A percentile compares a stretch with the other conserved stretches of the same genome.
phyloP scores from a whole-genome alignment of 2,113 vertebrate species.

The Cathartes aura region DNA sequence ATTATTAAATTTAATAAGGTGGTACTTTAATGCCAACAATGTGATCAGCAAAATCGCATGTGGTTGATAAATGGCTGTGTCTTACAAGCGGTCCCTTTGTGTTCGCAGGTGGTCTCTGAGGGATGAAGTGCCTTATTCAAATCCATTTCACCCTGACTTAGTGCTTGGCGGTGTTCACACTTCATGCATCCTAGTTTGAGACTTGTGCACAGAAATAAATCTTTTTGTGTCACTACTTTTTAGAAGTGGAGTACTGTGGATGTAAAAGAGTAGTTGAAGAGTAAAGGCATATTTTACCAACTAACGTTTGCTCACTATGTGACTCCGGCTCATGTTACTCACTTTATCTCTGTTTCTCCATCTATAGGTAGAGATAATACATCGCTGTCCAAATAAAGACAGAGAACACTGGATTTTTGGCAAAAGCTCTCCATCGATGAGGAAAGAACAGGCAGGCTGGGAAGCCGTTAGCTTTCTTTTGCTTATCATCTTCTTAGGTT shows the following conservation, averaged over 20 bases:
- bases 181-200: neutral
- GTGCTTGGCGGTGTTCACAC: neutral
- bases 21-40: neutral
- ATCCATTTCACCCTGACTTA: neutral
- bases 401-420: neutral
- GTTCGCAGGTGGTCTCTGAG: neutral
- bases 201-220: neutral
- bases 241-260: neutral
- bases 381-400: neutral
- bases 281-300: neutral
- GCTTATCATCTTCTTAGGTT: neutral
- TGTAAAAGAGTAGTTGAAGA: neutral
- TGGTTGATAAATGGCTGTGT: neutral
- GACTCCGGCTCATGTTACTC: neutral
- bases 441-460: neutral
- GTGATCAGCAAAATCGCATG: rapidly evolving
- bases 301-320: neutral
- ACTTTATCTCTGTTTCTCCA: neutral
- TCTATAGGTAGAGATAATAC: neutral
- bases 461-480: neutral
- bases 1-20: neutral
- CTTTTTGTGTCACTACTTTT: neutral
- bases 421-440: neutral
- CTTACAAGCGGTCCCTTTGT: neutral
- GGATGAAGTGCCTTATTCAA: neutral